These are phyloP conservation scores for Pedionomus torquatus DNA, from an alignment of 2,113 vertebrate species.

Conservation along the genomic window DNA sequence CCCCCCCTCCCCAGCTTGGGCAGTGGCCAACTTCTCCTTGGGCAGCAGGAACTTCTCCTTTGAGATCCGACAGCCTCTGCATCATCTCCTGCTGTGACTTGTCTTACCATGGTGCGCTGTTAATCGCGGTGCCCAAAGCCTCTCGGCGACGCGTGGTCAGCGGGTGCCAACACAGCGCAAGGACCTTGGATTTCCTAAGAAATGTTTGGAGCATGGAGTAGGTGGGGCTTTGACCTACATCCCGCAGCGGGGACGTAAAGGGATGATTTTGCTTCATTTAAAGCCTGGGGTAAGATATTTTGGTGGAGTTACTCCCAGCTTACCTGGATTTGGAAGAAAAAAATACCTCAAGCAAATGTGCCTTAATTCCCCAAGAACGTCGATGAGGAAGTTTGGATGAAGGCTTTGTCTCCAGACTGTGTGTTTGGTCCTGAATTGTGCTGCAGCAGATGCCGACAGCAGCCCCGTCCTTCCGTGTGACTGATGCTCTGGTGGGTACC, in stretches of 20 bases:
- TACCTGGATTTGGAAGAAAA: background rate
- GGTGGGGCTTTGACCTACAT: background rate
- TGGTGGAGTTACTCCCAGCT: background rate
- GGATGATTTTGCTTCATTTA: background rate
- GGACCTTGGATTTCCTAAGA: background rate
- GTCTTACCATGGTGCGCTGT: fast-evolving
- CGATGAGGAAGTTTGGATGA: background rate
- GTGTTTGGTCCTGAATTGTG: background rate
- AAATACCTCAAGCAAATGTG: background rate
- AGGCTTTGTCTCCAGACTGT: background rate
- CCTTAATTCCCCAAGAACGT: background rate
- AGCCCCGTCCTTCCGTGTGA: background rate
- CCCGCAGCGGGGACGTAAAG: background rate
- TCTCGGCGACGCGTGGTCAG: background rate
- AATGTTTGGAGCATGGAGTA: background rate
- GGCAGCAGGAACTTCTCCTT: background rate
- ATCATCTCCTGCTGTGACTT: background rate
- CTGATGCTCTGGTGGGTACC: background rate
- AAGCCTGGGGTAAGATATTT: background rate
- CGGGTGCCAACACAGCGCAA: background rate
- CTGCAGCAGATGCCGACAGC: fast-evolving
- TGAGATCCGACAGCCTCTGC: background rate
- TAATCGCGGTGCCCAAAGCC: background rate
- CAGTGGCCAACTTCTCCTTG: background rate
- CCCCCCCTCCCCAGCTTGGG: background rate